phyloP scores from a whole-genome alignment of 2,888 invertebrate species.

The Temnothorax ravouxi region DNA sequence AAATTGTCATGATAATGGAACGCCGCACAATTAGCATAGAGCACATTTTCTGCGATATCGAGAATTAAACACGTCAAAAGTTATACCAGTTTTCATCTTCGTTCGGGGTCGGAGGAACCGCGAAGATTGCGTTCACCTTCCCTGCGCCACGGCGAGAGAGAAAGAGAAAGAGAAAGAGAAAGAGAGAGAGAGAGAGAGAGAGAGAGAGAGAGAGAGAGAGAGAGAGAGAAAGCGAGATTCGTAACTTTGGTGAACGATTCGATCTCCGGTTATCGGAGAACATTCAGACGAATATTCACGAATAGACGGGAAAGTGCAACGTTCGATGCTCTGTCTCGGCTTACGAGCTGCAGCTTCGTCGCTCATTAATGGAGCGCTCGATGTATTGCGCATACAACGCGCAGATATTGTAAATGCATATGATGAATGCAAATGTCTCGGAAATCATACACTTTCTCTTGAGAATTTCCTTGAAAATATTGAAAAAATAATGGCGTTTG shows the following conservation, averaged over 20 bases:
- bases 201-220: background rate
- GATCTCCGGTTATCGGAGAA: slow-evolving; percentile 33
- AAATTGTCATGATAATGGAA: background rate
- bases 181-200: slow-evolving; percentile 4
- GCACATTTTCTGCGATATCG: background rate
- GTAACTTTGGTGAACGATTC: slow-evolving; percentile 22
- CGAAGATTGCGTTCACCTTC: background rate
- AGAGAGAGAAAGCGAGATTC: slow-evolving; percentile 14
- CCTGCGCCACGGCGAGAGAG: background rate
- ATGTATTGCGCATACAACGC: slow-evolving; percentile 38
- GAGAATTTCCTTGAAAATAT: slow-evolving; percentile 20
- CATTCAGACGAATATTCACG: slow-evolving; percentile 11
- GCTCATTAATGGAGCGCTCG: slow-evolving; percentile 47
- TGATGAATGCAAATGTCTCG: slow-evolving; percentile 34
- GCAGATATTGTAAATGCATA: slow-evolving; percentile 10
- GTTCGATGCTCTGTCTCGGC: background rate
- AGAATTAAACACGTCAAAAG: slow-evolving; percentile 26
- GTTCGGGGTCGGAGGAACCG: background rate
- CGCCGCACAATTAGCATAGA: background rate
- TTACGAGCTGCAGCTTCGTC: slow-evolving; percentile 28
- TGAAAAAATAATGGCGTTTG: background rate
- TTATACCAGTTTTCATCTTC: slow-evolving; percentile 3
- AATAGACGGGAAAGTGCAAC: slow-evolving; percentile 40
- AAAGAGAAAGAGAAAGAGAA: background rate
- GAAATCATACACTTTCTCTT: slow-evolving; percentile 41